phyloP scores from a whole-genome alignment of 1,140 invertebrate species.

The Gonioctena quinquepunctata region DNA sequence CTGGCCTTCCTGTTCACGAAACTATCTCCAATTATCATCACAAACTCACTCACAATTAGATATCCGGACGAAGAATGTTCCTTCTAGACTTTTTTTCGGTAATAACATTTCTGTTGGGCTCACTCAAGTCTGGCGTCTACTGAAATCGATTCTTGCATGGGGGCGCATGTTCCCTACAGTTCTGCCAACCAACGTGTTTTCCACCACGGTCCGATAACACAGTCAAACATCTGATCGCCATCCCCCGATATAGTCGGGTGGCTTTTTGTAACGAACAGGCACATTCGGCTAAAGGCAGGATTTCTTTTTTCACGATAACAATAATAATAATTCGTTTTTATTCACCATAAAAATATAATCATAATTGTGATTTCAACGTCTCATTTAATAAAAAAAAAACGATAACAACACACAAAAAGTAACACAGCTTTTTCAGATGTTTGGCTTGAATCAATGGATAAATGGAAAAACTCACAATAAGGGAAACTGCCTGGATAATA shows the following conservation, averaged over 20 bases:
- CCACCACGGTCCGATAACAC: constrained; percentile 1
- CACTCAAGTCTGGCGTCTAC: constrained; percentile 16
- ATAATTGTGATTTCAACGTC: no score
- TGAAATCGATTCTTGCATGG: constrained; percentile 16
- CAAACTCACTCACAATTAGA: not conserved
- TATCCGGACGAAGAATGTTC: not conserved
- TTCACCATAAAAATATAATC: no score
- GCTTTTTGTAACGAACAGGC: no score
- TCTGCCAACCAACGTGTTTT: constrained; percentile 11
- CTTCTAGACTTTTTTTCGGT: not conserved
- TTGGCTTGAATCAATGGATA: no score
- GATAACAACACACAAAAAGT: no score
- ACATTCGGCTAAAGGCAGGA: no score
- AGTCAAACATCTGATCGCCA: constrained; percentile 14
- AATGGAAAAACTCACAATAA: no score
- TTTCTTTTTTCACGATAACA: no score
- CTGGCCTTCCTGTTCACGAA: not conserved
- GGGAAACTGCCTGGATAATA: no score
- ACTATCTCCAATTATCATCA: not conserved
- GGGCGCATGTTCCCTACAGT: constrained; percentile 10
- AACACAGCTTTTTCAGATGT: no score
- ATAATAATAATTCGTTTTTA: no score
- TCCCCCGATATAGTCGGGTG: not conserved
- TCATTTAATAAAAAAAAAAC: no score
- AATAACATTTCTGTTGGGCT: constrained; percentile 19